Percentiles rank a stretch among this genome's conserved stretches.
phyloP scores from a whole-genome alignment of 2,888 invertebrate species.

The Lasioglossum pauxillum region DNA sequence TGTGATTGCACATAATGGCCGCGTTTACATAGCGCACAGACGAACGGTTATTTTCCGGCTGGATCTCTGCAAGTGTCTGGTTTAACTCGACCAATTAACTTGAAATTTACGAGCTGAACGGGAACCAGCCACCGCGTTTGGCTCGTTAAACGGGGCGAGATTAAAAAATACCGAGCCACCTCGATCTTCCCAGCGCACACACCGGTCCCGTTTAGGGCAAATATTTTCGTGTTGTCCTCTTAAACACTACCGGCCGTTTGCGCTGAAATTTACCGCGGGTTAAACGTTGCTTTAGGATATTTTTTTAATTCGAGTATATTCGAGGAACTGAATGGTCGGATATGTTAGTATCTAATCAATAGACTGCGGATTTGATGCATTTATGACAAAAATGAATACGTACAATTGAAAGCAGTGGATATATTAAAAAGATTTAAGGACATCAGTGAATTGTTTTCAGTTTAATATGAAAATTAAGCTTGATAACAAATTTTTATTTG shows the following conservation, averaged over 20 bases:
- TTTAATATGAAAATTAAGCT: too few species aligned
- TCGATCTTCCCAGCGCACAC: neutral
- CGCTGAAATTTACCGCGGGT: neutral
- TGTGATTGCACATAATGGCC: slow-evolving; percentile 48
- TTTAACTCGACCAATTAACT: slow-evolving; percentile 41
- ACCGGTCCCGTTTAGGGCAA: neutral
- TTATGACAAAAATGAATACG: too few species aligned
- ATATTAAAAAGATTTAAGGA: too few species aligned
- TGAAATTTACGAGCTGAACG: slow-evolving; percentile 32
- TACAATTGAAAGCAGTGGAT: too few species aligned
- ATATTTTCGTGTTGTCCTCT: neutral
- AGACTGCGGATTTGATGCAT: too few species aligned
- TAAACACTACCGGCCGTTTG: neutral
- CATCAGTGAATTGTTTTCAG: too few species aligned
- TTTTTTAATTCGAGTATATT: too few species aligned
- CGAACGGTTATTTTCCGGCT: slow-evolving; percentile 29
- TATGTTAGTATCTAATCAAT: neutral
- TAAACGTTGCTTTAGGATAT: neutral
- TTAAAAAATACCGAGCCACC: slow-evolving; percentile 12
- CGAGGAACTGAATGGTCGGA: neutral
- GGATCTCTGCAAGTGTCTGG: slow-evolving; percentile 19
- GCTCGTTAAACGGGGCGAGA: slow-evolving; percentile 17
- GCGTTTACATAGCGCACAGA: slow-evolving; percentile 41
- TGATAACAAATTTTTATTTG: too few species aligned
- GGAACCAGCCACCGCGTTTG: slow-evolving; percentile 12